Conservation (phyloP, 2,888 invertebrate species). For the Mylabris sibirica region DNA sequence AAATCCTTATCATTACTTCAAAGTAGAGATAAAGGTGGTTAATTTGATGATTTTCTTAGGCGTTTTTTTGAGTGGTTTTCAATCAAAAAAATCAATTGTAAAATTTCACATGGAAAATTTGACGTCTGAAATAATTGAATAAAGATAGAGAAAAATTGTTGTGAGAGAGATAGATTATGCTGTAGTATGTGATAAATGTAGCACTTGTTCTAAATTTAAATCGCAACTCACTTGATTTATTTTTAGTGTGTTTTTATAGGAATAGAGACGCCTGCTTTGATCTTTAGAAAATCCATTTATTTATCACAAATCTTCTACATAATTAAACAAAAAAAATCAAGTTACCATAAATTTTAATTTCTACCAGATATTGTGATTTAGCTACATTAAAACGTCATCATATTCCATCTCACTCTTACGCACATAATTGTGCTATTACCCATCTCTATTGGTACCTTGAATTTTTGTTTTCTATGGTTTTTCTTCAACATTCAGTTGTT, state of each 20-base stretch:
- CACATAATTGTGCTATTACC: background rate
- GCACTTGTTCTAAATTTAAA: slow-evolving; percentile 1
- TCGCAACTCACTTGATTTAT: slow-evolving; percentile 3
- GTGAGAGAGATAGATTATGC: background rate
- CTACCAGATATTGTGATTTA: too few species aligned
- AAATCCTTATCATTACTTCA: background rate
- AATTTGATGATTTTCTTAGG: background rate
- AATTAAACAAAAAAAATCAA: background rate
- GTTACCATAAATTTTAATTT: background rate
- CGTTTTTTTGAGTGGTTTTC: background rate
- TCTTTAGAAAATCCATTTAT: slow-evolving; percentile 2
- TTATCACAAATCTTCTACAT: background rate
- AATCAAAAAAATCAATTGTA: too few species aligned
- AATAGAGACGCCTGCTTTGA: background rate
- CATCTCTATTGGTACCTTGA: background rate
- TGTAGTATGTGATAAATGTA: slow-evolving; percentile 3
- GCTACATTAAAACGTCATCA: too few species aligned
- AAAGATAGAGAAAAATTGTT: background rate
- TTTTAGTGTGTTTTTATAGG: background rate
- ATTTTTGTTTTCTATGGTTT: background rate
- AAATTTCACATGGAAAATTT: too few species aligned
- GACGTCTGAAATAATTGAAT: background rate
- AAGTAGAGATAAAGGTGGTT: background rate
- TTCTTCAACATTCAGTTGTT: too few species aligned
- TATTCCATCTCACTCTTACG: background rate